A percentile compares a stretch with the other conserved stretches of the same genome.
Conservation (phyloP, 2,797 vertebrate genomes). For the Gorsachius magnificus region DNA sequence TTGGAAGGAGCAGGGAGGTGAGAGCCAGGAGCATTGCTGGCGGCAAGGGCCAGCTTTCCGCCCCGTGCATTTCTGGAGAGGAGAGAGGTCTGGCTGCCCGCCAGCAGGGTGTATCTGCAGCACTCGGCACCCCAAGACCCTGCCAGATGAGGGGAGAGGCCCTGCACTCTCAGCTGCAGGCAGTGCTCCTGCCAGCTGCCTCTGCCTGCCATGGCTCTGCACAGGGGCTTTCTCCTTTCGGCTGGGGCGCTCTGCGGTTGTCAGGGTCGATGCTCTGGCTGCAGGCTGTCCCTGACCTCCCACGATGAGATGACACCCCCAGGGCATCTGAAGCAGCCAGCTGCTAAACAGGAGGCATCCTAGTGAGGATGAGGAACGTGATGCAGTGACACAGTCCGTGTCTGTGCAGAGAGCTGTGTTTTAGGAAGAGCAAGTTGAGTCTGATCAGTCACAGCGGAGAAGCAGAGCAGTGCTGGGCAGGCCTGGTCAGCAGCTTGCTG, state of each 20-base stretch:
- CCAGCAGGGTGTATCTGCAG: not conserved
- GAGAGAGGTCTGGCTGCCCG: not conserved
- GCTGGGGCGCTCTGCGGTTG: no score
- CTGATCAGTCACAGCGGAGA: rapidly evolving
- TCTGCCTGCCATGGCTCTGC: not conserved
- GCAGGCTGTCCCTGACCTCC: not conserved
- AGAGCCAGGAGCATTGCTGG: not conserved
- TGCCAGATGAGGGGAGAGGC: not conserved
- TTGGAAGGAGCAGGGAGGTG: not conserved
- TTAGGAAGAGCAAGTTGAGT: not conserved
- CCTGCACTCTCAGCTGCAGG: not conserved
- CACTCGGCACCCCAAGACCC: rapidly evolving
- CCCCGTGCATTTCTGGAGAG: rapidly evolving
- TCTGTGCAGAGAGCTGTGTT: not conserved
- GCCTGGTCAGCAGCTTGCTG: not conserved
- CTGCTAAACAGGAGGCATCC: not conserved
- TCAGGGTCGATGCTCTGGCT: not conserved
- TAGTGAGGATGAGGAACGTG: not conserved
- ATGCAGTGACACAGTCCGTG: not conserved
- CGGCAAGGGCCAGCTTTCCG: rapidly evolving
- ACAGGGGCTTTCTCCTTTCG: not conserved
- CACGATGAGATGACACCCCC: not conserved
- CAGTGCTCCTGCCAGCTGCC: not conserved
- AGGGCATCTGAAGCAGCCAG: not conserved
- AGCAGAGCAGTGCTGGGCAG: not conserved